A percentile compares a stretch with the other conserved stretches of the same genome.
Conservation (phyloP, 2,888 invertebrate genomes). For the Drosophila planitibia region DNA sequence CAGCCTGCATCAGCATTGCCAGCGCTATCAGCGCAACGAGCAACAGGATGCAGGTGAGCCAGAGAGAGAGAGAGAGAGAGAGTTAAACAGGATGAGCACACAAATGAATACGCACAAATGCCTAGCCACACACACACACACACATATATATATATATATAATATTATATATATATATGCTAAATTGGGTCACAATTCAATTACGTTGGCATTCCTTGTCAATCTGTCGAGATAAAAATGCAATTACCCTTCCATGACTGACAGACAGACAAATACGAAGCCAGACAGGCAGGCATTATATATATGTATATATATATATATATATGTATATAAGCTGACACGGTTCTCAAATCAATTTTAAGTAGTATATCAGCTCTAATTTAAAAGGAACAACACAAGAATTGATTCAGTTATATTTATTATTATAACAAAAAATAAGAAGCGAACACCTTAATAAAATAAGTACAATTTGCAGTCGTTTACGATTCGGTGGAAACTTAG, state of each 20-base stretch:
- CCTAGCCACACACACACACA: background rate
- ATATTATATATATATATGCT: background rate
- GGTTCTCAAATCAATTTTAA: background rate
- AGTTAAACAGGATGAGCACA: background rate
- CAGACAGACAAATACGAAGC: background rate
- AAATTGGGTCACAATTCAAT: constrained; percentile 1
- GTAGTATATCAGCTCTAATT: background rate
- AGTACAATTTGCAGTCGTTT: background rate
- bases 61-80: background rate
- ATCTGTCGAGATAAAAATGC: background rate
- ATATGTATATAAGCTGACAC: background rate
- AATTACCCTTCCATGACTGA: constrained; percentile 1
- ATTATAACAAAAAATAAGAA: background rate
- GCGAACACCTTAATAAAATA: background rate
- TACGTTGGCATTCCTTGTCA: constrained; percentile 23
- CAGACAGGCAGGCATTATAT: background rate
- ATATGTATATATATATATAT: background rate
- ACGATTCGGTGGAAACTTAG: background rate
- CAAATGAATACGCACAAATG: background rate
- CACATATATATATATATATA: no score
- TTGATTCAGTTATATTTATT: background rate
- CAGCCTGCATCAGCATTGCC: constrained; percentile 71
- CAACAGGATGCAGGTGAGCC: constrained; percentile 56
- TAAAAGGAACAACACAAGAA: background rate
- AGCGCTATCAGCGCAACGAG: constrained; percentile 44